Evolutionary conservation across 2,888 invertebrate genomes (phyloP).

Genomic region (Drosophila parthenogenetica): DNA sequence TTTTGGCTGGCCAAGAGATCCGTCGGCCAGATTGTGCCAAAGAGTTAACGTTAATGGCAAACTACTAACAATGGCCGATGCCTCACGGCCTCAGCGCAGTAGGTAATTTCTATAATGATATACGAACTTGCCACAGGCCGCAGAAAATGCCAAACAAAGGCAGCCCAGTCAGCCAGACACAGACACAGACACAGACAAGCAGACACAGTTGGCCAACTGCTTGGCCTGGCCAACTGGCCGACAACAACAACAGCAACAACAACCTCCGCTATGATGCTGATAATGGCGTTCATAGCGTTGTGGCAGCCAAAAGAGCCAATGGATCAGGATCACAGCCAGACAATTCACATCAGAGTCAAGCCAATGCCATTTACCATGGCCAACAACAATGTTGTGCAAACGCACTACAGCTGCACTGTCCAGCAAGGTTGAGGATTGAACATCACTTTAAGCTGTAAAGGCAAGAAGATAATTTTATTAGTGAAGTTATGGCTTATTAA

Average conservation of each 20-base stretch:
- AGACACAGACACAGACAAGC: not conserved
- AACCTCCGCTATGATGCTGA: slow-evolving; percentile 48
- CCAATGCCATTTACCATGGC: slow-evolving; percentile 50
- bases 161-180: slow-evolving; percentile 29
- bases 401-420: slow-evolving; percentile 35
- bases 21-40: slow-evolving; percentile 70
- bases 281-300: slow-evolving; percentile 58
- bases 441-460: not conserved
- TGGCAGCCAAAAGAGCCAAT: slow-evolving; percentile 43
- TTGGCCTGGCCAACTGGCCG: slow-evolving; percentile 42
- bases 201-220: slow-evolving; percentile 40
- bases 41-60: slow-evolving; percentile 79
- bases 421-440: slow-evolving; percentile 11
- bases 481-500: too few relatives aligned
- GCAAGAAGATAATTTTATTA: not conserved
- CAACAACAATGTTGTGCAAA: slow-evolving; percentile 28
- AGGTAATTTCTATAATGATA: slow-evolving; percentile 82
- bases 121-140: slow-evolving; percentile 76
- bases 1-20: slow-evolving; percentile 54
- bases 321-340: slow-evolving; percentile 55
- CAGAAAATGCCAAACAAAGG: slow-evolving; percentile 58
- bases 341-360: slow-evolving; percentile 58
- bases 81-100: slow-evolving; percentile 59
- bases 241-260: slow-evolving; percentile 12
- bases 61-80: slow-evolving; percentile 75